Evolutionary conservation across 2,797 vertebrate species (phyloP), one percentile per base, ranked within the genome.

Genomic region (Saxicola maurus): DNA sequence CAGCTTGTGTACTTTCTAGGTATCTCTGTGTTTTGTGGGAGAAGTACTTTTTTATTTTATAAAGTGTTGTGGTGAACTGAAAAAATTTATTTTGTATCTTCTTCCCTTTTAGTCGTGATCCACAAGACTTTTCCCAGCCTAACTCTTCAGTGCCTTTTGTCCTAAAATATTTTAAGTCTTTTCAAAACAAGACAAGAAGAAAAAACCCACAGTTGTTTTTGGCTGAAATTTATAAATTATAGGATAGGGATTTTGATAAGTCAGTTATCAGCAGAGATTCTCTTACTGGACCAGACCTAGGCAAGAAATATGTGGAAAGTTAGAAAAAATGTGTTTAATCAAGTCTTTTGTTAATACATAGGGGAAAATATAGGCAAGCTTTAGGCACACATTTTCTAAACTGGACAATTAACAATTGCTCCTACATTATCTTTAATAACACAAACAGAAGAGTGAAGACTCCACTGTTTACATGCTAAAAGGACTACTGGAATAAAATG

Each of bases 381-480:
- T 78, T 51, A 80, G 18, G 9, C 40, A 73, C 7, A 30, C 5
- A 33, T 25, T 68, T 81, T 37, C 40, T 73, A 66, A 86, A 75
- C 25, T 25, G 43, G 69, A 51, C 13, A 48, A 33, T 89, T n/a
- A 76, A 82, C 30, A 76, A 25, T 77, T 90, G 40, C 64, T 87
- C 37, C 68, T 94, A 38, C 40, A 51, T 86, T 86, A 74, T n/a
- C 51, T 91, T 91, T 80, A 91, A 77, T 33, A 62, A 4, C 17
- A 33, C 67, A 91, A 88, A 87, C 31, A 82, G 40, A 67, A 81
- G 4, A 57, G 24, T 18, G 6, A 89, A 82, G 52, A 73, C 27
- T 40, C 30, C 64, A 30, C 30, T 30, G 73, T 87, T 94, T 91
- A 43, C 37, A 87, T 92, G 25, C 90, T 87, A 89, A 65, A 88